phyloP scores from a whole-genome alignment of 2,797 vertebrate genomes.

The Pyrocephalus nanus region DNA sequence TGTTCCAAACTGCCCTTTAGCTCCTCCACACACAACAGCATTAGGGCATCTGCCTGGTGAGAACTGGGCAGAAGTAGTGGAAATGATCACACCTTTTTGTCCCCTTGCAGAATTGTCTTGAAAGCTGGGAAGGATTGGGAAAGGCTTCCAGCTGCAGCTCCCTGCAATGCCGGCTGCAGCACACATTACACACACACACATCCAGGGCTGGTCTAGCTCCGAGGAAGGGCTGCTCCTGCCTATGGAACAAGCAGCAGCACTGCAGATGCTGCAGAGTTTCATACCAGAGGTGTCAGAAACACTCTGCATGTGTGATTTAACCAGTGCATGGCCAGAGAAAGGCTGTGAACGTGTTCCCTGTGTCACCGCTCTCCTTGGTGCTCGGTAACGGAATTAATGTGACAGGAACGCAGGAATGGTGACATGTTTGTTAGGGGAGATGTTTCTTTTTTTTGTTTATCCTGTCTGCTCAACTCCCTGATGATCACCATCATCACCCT shows the following conservation, averaged over 20 bases:
- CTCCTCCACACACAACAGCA: neutral
- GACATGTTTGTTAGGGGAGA: neutral
- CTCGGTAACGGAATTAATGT: neutral
- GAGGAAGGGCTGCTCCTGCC: neutral
- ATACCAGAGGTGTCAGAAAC: accelerated
- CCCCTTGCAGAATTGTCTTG: neutral
- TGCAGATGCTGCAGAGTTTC: neutral
- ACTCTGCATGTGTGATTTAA: accelerated
- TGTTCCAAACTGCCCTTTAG: neutral
- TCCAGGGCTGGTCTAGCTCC: neutral
- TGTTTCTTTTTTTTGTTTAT: neutral
- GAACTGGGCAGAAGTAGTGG: neutral
- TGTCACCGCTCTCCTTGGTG: neutral
- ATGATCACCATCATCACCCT: neutral
- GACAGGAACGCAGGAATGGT: neutral
- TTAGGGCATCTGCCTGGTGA: neutral
- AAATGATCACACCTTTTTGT: accelerated
- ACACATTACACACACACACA: accelerated
- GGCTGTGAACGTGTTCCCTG: neutral
- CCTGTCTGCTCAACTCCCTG: neutral
- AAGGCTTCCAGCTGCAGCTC: neutral
- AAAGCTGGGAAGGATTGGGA: neutral
- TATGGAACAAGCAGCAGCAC: neutral
- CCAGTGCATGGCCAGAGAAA: accelerated
- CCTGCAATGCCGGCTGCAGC: neutral